These are phyloP conservation scores for Anarrhichthys ocellatus DNA, from an alignment of 2,113 vertebrate genomes.

Conservation along the genomic window DNA sequence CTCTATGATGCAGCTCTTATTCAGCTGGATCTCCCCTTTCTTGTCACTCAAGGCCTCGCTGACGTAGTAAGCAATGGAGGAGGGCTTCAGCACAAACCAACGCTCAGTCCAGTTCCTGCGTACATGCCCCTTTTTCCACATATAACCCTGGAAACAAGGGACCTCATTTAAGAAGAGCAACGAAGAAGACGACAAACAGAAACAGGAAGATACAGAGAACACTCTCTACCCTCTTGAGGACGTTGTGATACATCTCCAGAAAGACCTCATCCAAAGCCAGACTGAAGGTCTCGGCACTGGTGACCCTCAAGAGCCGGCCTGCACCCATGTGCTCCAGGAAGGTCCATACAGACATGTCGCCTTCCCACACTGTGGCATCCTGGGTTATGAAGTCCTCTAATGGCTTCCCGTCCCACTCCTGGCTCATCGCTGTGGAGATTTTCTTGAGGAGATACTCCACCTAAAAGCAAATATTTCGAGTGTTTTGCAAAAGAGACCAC, in stretches of 20 bases:
- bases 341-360: slow-evolving; percentile 81
- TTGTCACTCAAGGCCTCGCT: slow-evolving; percentile 84
- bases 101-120: slow-evolving; percentile 87
- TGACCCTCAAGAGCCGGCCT: slow-evolving; percentile 75
- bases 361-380: slow-evolving; percentile 69
- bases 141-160: slow-evolving; percentile 80
- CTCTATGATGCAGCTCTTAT: slow-evolving; percentile 81
- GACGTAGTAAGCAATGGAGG: slow-evolving; percentile 79
- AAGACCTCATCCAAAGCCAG: slow-evolving; percentile 83
- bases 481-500: not conserved
- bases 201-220: too few species aligned
- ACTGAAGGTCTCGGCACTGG: slow-evolving; percentile 79
- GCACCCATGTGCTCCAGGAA: slow-evolving; percentile 81
- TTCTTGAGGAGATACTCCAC: slow-evolving; percentile 86
- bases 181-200: not conserved
- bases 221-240: slow-evolving; percentile 82
- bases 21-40: slow-evolving; percentile 83
- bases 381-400: slow-evolving; percentile 77
- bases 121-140: slow-evolving; percentile 86
- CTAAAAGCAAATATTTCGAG: slow-evolving; percentile 50
- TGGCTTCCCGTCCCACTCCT: slow-evolving; percentile 82
- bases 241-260: slow-evolving; percentile 86
- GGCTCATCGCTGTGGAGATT: slow-evolving; percentile 80
- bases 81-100: slow-evolving; percentile 86
- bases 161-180: not conserved